Base-by-base conservation (phyloP, 2,113 vertebrate species). In the Myanophis thanlyinensis region DNA sequence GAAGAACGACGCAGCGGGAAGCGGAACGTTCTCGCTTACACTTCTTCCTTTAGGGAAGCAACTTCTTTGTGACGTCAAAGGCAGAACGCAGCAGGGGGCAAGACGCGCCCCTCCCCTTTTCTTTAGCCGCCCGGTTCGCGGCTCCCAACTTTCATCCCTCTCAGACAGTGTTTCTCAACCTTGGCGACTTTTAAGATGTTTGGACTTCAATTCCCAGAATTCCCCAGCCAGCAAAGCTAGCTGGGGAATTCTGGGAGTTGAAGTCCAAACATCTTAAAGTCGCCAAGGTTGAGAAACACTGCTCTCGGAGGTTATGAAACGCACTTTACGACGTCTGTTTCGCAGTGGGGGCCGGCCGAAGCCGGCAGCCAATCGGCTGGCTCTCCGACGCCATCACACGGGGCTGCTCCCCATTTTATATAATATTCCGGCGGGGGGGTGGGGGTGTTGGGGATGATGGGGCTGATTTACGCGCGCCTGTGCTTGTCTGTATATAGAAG, bases 251-350 rank as follows among this genome's bases (percentile, higher is more conserved):
- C n/a, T n/a, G n/a, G n/a, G n/a, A n/a, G n/a, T n/a, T n/a, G n/a
- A n/a, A n/a, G n/a, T n/a, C n/a, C n/a, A n/a, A n/a, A n/a, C n/a
- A n/a, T n/a, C n/a, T n/a, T n/a, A n/a, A n/a, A n/a, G n/a, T n/a
- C n/a, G n/a, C n/a, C n/a, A n/a, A n/a, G n/a, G n/a, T n/a, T n/a
- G n/a, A n/a, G n/a, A n/a, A n/a, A n/a, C n/a, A n/a, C n/a, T n/a
- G n/a, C n/a, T n/a, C n/a, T 5, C 53, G 3, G 62, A 85, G 62
- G 94, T 97, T 97, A 97, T 91, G 95, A 97, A 97, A 97, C 95
- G 91, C 93, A 12, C 87, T 5, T 87, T 49, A 23, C 59, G 11
- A 62, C 2, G 90, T 9, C 88, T 90, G 73, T 94, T 95, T 94
- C 94, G 87, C 95, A 93, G 93, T 94, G 93, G 93, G 92, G 93